Evolutionary conservation across 2,888 invertebrate genomes (phyloP).

Genomic region (Rhagonycha lutea): DNA sequence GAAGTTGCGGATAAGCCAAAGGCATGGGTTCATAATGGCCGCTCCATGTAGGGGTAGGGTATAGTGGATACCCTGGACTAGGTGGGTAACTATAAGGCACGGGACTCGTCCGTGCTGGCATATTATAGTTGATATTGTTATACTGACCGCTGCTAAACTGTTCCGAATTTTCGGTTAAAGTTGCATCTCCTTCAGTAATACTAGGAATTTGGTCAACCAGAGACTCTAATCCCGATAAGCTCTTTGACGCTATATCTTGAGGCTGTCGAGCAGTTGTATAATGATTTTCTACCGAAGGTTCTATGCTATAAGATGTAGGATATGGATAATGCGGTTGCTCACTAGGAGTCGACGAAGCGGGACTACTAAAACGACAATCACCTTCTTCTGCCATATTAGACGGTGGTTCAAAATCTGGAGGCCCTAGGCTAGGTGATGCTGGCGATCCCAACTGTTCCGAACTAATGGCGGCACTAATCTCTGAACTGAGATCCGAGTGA

Average conservation of each 20-base stretch:
- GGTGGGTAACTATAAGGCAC: slow-evolving; percentile 50
- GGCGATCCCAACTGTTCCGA: slow-evolving; percentile 68
- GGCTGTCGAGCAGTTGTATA: slow-evolving; percentile 57
- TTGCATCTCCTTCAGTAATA: slow-evolving; percentile 72
- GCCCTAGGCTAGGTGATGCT: slow-evolving; percentile 68
- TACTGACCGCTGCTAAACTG: slow-evolving; percentile 45
- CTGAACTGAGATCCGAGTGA: slow-evolving; percentile 75
- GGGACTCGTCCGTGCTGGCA: slow-evolving; percentile 53
- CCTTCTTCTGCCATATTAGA: slow-evolving; percentile 59
- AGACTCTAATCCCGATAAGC: slow-evolving; percentile 84
- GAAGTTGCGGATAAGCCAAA: slow-evolving; percentile 51
- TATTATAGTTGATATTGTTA: slow-evolving; percentile 55
- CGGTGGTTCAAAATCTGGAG: slow-evolving; percentile 77
- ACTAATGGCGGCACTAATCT: slow-evolving; percentile 79
- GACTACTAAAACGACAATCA: slow-evolving; percentile 60
- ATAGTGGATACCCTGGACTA: slow-evolving; percentile 51
- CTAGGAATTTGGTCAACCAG: slow-evolving; percentile 91
- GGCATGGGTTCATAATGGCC: slow-evolving; percentile 55
- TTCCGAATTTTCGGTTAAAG: slow-evolving; percentile 48
- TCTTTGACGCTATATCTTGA: slow-evolving; percentile 84
- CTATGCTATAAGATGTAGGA: slow-evolving; percentile 51
- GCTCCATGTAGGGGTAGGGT: slow-evolving; percentile 54
- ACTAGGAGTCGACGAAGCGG: slow-evolving; percentile 53
- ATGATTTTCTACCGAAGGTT: slow-evolving; percentile 51
- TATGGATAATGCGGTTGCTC: slow-evolving; percentile 51